A percentile compares a stretch with the other conserved stretches of the same genome.
Conservation (phyloP, 2,888 invertebrate species). For the Sarcophaga rosellei region DNA sequence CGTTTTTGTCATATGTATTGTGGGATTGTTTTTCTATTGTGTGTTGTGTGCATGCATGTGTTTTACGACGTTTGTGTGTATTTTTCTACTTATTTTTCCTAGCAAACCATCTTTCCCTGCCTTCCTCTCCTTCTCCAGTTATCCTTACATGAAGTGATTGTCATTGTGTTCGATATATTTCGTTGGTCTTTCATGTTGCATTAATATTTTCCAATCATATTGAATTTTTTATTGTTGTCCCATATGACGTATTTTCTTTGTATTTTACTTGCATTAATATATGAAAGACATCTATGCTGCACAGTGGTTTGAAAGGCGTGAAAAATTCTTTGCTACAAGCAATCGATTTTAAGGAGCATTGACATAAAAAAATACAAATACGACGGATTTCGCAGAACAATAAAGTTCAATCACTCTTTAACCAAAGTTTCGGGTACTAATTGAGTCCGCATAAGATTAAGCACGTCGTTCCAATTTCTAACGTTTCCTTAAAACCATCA, state of each 20-base stretch:
- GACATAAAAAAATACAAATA: no score
- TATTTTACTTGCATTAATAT: constrained; percentile 57
- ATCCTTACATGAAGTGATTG: not conserved
- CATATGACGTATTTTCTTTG: constrained; percentile 61
- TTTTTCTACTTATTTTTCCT: constrained; percentile 11
- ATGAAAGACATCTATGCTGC: not conserved
- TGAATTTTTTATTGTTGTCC: constrained; percentile 65
- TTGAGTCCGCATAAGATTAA: no score
- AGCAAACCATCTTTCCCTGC: not conserved
- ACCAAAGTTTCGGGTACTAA: no score
- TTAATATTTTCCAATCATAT: constrained; percentile 67
- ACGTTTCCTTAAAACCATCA: no score
- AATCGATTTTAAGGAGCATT: no score
- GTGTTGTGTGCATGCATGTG: constrained; percentile 35
- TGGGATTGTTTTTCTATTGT: not conserved
- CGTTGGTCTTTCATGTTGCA: constrained; percentile 60
- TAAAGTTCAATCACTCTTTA: no score
- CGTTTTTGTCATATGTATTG: not conserved
- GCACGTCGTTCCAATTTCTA: no score
- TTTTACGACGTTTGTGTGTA: constrained; percentile 31
- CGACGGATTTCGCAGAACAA: no score
- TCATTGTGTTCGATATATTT: constrained; percentile 28
- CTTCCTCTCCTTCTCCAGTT: not conserved
- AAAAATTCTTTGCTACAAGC: no score
- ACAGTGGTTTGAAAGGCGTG: constrained; percentile 23